Base-by-base conservation (phyloP, 2,797 vertebrate genomes). In the Leptatherina wallacei region DNA sequence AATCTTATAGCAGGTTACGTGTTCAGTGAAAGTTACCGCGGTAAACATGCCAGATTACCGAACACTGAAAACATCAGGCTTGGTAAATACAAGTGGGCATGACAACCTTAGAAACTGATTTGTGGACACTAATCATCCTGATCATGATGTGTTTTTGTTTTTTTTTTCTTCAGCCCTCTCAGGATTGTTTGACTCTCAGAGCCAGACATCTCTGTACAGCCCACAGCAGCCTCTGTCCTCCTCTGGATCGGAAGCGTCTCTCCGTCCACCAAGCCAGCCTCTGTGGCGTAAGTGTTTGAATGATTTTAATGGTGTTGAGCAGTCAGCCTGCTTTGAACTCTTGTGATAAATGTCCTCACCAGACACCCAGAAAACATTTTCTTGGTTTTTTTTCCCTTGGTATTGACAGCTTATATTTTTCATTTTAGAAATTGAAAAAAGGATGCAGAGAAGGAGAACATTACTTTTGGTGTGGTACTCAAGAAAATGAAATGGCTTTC, bases 261-360 rank as follows among this genome's bases (percentile, higher is more conserved):
- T 93, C 18, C 95, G 92, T 40, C 95, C 93, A 8, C 91, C 94
- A 0, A 93, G 95, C 71, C 95, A 89, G 61, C 95, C 95, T 59
- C 94, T 95, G 3, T 96, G 97, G 95, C 96, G 97, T 98, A 92
- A 97, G 97, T 97, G 82, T 69, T 67, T 61, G n/a, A 40, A n/a
- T 11, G 24, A 33, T 35, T 49, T 49, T 55, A 6, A 22, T 33
- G 24, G 10, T 47, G 7, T 47, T n/a, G 2, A 24, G 0, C 13
- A 38, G 40, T 33, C 35, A 14, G 4, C 32, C 20, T 13, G 13
- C 40, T 38, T 42, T 49, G 20, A 49, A n/a, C 7, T 10, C 18
- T 62, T 57, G 36, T 65, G 18, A n/a, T 12, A 24, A 51, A 51
- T 12, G 22, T 51, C 22, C 49, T 24, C 47, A 49, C 49, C 24